These are phyloP conservation scores for Subanguina moxae DNA, from an alignment of 1,140 invertebrate species.

Conservation along the genomic window DNA sequence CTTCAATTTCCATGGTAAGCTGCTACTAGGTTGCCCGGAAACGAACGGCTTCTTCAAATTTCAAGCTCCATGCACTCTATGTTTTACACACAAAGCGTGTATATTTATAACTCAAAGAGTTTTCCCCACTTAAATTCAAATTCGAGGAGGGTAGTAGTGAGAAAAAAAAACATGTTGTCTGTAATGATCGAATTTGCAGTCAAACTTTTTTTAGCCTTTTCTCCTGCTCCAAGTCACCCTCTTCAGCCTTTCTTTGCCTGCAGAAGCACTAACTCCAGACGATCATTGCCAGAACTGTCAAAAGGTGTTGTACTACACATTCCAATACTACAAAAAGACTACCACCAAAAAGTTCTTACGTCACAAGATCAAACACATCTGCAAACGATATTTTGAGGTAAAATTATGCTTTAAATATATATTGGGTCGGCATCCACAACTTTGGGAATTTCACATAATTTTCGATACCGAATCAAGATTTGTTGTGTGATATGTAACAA, in stretches of 20 bases:
- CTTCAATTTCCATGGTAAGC: too few species aligned
- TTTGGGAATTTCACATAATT: not conserved
- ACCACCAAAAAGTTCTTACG: conserved; percentile 22
- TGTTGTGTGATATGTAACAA: not conserved
- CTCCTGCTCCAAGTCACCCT: conserved; percentile 4
- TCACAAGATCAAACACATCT: conserved; percentile 25
- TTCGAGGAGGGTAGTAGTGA: too few species aligned
- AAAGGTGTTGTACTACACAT: conserved; percentile 23
- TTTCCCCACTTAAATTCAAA: too few species aligned
- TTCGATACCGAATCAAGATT: not conserved
- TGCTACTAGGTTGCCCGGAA: too few species aligned
- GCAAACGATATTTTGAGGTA: conserved; percentile 30
- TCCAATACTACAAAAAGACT: conserved; percentile 18
- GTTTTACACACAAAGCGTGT: too few species aligned
- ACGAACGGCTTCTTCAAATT: too few species aligned
- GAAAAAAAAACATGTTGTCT: too few species aligned
- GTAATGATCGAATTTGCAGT: too few species aligned
- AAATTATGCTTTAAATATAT: conserved; percentile 9
- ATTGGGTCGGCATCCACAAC: not conserved
- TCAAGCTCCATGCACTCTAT: too few species aligned
- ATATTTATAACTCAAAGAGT: too few species aligned
- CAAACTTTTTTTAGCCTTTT: conserved; percentile 9
- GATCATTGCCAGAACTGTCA: conserved; percentile 20
- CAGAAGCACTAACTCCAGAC: conserved; percentile 5
- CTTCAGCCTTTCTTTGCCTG: not conserved